Conservation (phyloP, 2,113 vertebrate species). For the Oxyruncus cristatus region DNA sequence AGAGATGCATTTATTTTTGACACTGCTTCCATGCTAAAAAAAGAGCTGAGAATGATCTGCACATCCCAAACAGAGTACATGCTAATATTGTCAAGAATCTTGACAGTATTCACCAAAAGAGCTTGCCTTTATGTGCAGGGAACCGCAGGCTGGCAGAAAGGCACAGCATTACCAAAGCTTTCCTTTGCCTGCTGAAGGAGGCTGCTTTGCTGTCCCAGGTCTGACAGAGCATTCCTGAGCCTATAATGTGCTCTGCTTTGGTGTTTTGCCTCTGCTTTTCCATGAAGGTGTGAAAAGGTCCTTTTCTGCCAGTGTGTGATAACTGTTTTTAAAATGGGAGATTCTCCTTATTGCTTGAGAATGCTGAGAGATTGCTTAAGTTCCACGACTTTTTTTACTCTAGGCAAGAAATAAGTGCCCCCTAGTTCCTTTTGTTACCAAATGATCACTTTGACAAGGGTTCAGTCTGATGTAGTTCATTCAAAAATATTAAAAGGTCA, state of each 20-base stretch:
- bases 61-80: not conserved
- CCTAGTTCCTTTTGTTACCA: not conserved
- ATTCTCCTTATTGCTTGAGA: not conserved
- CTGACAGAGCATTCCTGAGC: not conserved
- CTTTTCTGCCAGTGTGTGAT: not conserved
- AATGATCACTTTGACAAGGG: not conserved
- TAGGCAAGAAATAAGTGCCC: not conserved
- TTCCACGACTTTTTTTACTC: not conserved
- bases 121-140: not conserved
- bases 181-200: not conserved
- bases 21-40: not conserved
- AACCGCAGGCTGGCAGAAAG: not conserved
- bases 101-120: not conserved
- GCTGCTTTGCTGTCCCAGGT: not conserved
- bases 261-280: not conserved
- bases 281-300: not conserved
- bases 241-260: not conserved
- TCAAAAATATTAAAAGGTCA: not conserved
- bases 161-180: not conserved
- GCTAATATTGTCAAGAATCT: not conserved
- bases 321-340: not conserved
- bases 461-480: not conserved
- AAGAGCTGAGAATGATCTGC: not conserved
- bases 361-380: not conserved
- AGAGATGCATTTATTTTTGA: not conserved